Conservation (phyloP, 2,888 invertebrate genomes). For the Stegana nigrithorax region DNA sequence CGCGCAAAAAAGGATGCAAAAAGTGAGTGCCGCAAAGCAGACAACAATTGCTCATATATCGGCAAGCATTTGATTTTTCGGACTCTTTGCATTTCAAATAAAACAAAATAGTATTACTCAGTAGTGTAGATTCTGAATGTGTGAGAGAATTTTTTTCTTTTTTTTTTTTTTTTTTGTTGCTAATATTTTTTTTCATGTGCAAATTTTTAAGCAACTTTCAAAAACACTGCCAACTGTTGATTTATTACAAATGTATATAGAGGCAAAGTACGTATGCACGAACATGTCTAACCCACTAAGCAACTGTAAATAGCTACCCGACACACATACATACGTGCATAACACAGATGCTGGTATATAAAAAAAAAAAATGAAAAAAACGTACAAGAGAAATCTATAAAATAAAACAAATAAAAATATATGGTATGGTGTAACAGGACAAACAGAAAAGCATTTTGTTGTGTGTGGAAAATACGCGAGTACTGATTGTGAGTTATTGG, state of each 20-base stretch:
- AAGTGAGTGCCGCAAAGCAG: background rate
- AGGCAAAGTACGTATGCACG: background rate
- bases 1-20: background rate
- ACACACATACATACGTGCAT: background rate
- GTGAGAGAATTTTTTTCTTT: background rate
- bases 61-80: background rate
- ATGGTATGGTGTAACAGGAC: slow-evolving; percentile 3
- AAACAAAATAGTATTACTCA: background rate
- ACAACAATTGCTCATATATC: too few species aligned
- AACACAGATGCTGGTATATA: background rate
- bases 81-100: background rate
- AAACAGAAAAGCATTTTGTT: background rate
- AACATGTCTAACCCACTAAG: background rate
- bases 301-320: background rate
- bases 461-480: slow-evolving; percentile 19
- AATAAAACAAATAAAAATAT: background rate
- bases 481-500: slow-evolving; percentile 44
- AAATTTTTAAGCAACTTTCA: background rate
- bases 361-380: too few species aligned
- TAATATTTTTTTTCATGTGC: too few species aligned
- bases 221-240: slow-evolving; percentile 8
- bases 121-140: too few species aligned
- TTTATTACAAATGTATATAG: background rate
- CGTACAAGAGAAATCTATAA: too few species aligned
- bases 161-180: background rate